These are phyloP conservation scores for Drosophila simulans DNA, from an alignment of 1,140 invertebrate species.

Conservation along the genomic window DNA sequence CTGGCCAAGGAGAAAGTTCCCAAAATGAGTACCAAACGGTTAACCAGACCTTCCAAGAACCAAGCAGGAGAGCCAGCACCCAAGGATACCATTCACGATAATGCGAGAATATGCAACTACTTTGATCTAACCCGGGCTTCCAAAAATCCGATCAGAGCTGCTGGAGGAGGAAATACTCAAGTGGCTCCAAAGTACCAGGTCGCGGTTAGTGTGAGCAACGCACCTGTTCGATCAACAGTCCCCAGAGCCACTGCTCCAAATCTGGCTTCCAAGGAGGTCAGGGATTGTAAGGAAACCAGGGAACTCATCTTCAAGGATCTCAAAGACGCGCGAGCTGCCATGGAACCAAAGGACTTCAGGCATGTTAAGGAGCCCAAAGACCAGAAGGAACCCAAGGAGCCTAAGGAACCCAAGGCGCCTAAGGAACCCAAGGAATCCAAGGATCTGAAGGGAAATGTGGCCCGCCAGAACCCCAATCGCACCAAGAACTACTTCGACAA, in stretches of 20 bases:
- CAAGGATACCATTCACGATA: conserved; percentile 1
- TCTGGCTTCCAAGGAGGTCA: background rate
- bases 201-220: background rate
- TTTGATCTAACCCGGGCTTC: background rate
- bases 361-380: background rate
- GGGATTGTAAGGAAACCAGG: background rate
- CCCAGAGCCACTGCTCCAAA: background rate
- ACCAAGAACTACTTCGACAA: conserved; percentile 67
- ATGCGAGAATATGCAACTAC: background rate
- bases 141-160: background rate
- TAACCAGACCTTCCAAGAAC: background rate
- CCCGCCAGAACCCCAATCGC: conserved; percentile 27
- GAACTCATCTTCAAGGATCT: background rate
- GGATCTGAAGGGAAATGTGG: background rate
- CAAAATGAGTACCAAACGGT: background rate
- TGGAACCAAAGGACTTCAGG: background rate
- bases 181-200: background rate
- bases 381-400: background rate
- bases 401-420: background rate
- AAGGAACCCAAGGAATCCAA: background rate
- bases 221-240: background rate
- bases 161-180: background rate
- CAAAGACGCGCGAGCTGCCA: background rate
- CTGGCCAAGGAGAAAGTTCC: conserved; percentile 8
- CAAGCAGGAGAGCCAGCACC: background rate